Evolutionary conservation across 2,888 invertebrate genomes (phyloP).

Genomic region (Trilocha varians): DNA sequence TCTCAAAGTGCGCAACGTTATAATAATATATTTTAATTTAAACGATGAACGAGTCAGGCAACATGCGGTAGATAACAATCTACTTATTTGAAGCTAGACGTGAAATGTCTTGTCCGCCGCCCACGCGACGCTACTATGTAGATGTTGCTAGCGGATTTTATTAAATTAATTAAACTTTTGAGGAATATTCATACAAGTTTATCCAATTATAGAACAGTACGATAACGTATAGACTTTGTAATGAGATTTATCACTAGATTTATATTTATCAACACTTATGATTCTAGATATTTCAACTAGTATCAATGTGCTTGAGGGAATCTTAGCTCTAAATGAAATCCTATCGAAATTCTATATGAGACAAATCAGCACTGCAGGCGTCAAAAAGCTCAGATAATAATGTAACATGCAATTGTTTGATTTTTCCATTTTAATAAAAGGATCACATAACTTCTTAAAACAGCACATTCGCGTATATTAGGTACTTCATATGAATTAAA

Average conservation of each 20-base stretch:
- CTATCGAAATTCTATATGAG: no score
- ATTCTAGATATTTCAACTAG: no score
- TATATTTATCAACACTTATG: not conserved
- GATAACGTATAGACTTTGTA: not conserved
- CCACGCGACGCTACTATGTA: not conserved
- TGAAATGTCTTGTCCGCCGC: not conserved
- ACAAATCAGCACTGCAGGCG: no score
- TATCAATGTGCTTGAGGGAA: no score
- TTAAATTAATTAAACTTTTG: not conserved
- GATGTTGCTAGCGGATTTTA: not conserved
- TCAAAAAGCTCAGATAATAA: no score
- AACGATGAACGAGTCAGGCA: not conserved
- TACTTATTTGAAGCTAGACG: not conserved
- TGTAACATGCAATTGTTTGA: no score
- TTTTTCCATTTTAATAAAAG: no score
- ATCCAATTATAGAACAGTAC: no score
- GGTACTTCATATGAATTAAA: no score
- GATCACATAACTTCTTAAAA: no score
- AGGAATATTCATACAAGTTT: not conserved
- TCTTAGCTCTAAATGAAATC: no score
- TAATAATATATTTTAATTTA: not conserved
- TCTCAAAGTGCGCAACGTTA: not conserved
- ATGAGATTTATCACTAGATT: not conserved
- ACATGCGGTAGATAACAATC: not conserved
- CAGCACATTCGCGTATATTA: no score